These are phyloP conservation scores for Crenuchus spilurus DNA, from an alignment of 2,797 vertebrate genomes.

Conservation along the genomic window DNA sequence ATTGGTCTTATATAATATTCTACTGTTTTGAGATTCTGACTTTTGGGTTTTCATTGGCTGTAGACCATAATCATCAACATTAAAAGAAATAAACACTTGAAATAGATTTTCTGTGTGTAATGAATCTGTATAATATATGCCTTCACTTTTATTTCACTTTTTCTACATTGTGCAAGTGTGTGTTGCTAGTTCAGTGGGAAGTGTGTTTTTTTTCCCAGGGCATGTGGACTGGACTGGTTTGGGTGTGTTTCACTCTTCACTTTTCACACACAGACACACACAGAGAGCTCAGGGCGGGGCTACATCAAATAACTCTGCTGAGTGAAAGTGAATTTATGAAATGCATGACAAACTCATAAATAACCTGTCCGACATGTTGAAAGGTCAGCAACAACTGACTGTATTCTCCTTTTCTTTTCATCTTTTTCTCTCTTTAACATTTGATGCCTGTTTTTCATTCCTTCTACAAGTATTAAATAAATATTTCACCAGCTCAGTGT, in stretches of 20 bases:
- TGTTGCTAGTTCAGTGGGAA: slow-evolving; percentile 10
- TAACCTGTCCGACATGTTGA: slow-evolving; percentile 17
- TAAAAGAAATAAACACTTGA: too few species aligned
- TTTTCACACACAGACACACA: slow-evolving; percentile 21
- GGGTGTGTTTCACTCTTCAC: slow-evolving; percentile 46
- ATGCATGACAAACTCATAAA: not conserved
- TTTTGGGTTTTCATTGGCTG: too few species aligned
- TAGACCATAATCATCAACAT: too few species aligned
- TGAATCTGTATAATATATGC: not conserved
- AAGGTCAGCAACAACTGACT: not conserved
- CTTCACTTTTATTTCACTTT: not conserved
- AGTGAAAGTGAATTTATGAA: slow-evolving; percentile 34
- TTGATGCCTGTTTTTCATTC: not conserved
- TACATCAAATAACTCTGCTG: slow-evolving; percentile 26
- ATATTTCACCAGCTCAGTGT: not conserved
- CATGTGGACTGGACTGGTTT: slow-evolving; percentile 50
- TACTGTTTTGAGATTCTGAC: too few species aligned
- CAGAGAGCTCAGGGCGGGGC: slow-evolving; percentile 1
- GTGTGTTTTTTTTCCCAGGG: slow-evolving; percentile 34
- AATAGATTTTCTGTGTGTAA: too few species aligned
- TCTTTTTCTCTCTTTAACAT: not conserved
- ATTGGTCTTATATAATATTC: too few species aligned
- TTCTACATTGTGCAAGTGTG: slow-evolving; percentile 10
- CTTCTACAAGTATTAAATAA: not conserved
- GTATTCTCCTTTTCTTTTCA: not conserved